A percentile compares a stretch with the other conserved stretches of the same genome.
Conservation (phyloP, 1,140 invertebrate species). For the Adelges cooleyi region DNA sequence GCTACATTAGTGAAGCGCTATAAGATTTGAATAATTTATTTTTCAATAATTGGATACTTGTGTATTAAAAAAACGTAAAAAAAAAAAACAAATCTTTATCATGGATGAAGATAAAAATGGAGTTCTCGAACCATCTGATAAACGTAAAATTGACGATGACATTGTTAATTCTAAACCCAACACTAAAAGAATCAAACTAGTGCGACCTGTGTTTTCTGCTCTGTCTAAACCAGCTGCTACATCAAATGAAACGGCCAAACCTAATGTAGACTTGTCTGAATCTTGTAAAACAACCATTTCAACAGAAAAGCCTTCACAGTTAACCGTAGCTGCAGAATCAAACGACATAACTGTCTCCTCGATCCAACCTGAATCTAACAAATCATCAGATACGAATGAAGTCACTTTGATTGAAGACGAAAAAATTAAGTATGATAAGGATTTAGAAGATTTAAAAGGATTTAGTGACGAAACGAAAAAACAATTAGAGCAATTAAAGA, state of each 20-base stretch:
- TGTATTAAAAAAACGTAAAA: too few relatives aligned
- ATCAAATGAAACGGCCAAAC: not conserved
- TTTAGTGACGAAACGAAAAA: conserved; percentile 24
- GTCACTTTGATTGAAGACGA: not conserved
- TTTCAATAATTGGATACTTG: too few relatives aligned
- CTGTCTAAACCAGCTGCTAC: not conserved
- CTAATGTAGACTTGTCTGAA: not conserved
- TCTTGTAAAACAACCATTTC: too few relatives aligned
- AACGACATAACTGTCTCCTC: too few relatives aligned
- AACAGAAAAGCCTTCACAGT: too few relatives aligned
- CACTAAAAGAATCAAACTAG: conserved; percentile 11
- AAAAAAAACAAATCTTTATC: too few relatives aligned
- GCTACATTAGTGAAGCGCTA: too few relatives aligned
- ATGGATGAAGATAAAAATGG: conserved; percentile 5
- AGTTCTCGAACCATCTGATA: not conserved
- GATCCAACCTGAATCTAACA: not conserved
- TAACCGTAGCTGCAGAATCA: too few relatives aligned
- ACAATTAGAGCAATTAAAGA: conserved; percentile 17
- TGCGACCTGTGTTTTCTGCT: conserved; percentile 9
- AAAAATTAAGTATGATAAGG: not conserved
- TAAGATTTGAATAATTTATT: too few relatives aligned
- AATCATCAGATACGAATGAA: not conserved
- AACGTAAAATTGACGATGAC: conserved; percentile 14
- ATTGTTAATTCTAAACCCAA: not conserved
- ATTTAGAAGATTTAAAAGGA: not conserved